Base-by-base conservation (phyloP, 2,113 vertebrate species). In the Gobius niger region DNA sequence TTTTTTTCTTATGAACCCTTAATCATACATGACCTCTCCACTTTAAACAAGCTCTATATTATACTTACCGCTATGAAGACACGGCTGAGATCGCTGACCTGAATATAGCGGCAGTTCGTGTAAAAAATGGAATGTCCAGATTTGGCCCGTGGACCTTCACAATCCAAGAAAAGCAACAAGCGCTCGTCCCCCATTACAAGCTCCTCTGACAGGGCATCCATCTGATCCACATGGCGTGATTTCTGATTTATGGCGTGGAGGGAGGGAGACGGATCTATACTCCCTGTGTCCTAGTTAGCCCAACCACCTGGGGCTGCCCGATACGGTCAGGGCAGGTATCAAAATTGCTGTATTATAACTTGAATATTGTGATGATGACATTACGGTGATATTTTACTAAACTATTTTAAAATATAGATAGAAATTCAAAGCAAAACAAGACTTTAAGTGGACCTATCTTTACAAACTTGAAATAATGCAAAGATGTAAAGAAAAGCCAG, bases 201-300 rank as follows among this genome's bases (percentile, higher is more conserved):
- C 47, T 50, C 76, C 80, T 72, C 77, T 78, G 85, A 75, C 85
- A 86, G 84, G 82, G 76, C 75, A 91, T 90, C 84, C 88, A 86
- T 90, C 85, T 85, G 82, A 83, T 80, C 85, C 84, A 89, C 80
- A 85, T 89, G 86, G 81, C 68, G 74, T 80, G 77, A 87, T 78
- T 77, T 60, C 81, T 90, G 88, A 89, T 91, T 89, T 90, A 90
- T 89, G 83, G 83, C 82, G 69, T 10, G 52, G 2, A 34, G 62
- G 70, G 7, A 70, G 44, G 44, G 61, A 73, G 65, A 69, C 80
- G 71, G 74, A 85, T 85, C 85, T 70, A 90, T 89, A 83, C 74
- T 75, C 72, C 2, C 53, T 73, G 73, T 71, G 80, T 87, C 85
- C 85, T 87, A 87, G 80, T 87, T 88, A 85, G 75, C 80, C 40